Conservation (phyloP, 2,113 vertebrate genomes). For the Eubucco bourcierii region DNA sequence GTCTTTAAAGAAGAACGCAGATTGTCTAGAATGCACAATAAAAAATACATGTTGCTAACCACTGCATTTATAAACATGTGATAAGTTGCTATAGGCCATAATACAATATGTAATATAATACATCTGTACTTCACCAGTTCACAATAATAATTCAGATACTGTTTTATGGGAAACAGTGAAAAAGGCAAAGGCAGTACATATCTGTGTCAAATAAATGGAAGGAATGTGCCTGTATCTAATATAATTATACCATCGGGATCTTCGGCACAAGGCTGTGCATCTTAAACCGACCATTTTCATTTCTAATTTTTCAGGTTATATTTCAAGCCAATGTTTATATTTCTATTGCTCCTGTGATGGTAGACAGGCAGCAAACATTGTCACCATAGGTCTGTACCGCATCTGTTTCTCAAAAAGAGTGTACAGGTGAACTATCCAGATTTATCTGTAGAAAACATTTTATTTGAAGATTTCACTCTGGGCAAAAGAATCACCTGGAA, state of each 20-base stretch:
- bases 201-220: conserved; percentile 20
- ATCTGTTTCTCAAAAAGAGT: neutral
- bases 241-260: conserved; percentile 29
- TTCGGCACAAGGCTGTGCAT: neutral
- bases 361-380: neutral
- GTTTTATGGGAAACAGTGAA: neutral
- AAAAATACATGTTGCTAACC: neutral
- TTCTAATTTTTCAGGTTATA: conserved; percentile 49
- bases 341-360: neutral
- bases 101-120: neutral
- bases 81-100: neutral
- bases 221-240: conserved; percentile 23
- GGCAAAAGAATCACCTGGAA: neutral
- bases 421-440: neutral
- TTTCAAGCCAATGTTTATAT: conserved; percentile 30
- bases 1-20: neutral
- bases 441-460: conserved; percentile 7
- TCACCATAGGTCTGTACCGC: neutral
- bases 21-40: neutral
- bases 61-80: neutral
- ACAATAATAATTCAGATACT: neutral
- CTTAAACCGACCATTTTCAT: conserved; percentile 45
- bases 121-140: neutral
- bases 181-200: neutral
- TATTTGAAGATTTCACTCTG: conserved; percentile 1